These are phyloP conservation scores for Clostera curtula DNA, from an alignment of 2,888 invertebrate species.

Conservation along the genomic window DNA sequence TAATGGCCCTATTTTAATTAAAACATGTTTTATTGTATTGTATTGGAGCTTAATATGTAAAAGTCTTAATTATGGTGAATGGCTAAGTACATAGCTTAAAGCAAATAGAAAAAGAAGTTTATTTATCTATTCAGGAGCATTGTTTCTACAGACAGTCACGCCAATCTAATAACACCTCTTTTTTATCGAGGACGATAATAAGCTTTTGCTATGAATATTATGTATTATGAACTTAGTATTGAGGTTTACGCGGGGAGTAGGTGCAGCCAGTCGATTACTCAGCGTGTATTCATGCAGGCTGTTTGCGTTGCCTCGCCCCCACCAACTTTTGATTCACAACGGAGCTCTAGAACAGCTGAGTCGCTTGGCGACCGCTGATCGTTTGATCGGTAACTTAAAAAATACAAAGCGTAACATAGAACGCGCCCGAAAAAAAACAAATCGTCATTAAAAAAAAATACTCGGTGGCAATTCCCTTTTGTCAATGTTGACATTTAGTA, in stretches of 20 bases:
- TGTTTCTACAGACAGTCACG: too few relatives aligned
- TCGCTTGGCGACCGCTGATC: conserved; percentile 56
- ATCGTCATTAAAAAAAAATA: conserved; percentile 13
- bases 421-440: conserved; percentile 8
- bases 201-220: too few relatives aligned
- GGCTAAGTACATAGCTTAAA: too few relatives aligned
- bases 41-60: too few relatives aligned
- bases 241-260: conserved; percentile 43
- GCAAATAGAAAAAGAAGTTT: too few relatives aligned
- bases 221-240: conserved; percentile 16
- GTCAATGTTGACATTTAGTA: conserved; percentile 8
- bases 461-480: conserved; percentile 14
- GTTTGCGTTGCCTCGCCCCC: conserved; percentile 34
- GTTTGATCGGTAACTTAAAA: conserved; percentile 52
- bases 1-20: too few relatives aligned
- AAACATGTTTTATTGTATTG: too few relatives aligned
- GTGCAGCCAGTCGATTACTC: conserved; percentile 59
- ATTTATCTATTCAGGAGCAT: too few relatives aligned
- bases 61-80: too few relatives aligned
- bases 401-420: conserved; percentile 15
- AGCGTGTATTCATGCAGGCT: conserved; percentile 58
- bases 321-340: conserved; percentile 39
- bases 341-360: conserved; percentile 39
- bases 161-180: too few relatives aligned
- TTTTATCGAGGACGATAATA: too few relatives aligned